Conservation (phyloP, 2,797 vertebrate genomes). For the Mus caroli region DNA sequence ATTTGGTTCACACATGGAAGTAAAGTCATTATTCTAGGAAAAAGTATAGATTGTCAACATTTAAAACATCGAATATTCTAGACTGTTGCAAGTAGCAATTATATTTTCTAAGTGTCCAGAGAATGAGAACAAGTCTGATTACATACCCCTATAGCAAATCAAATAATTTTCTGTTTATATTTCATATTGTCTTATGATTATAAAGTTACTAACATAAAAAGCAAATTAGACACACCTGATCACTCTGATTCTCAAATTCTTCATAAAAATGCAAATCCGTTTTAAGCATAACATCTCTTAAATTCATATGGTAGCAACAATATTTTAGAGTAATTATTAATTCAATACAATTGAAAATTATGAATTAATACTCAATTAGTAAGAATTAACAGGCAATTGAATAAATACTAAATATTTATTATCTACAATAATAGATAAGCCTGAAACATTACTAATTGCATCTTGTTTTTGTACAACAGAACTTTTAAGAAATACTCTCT, state of each 20-base stretch:
- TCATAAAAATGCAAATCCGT: background rate
- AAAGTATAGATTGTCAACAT: background rate
- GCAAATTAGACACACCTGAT: background rate
- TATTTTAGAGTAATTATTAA: background rate
- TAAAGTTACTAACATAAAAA: background rate
- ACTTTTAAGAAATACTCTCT: background rate
- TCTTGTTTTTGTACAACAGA: background rate
- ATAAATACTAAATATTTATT: background rate
- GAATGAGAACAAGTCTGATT: background rate
- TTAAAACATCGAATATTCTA: background rate
- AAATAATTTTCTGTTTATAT: background rate
- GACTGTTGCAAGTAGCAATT: background rate
- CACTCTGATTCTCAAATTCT: background rate
- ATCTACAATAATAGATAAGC: background rate
- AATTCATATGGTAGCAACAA: background rate
- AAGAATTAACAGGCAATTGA: background rate
- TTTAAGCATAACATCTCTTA: background rate
- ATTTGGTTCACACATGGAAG: background rate
- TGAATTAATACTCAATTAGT: background rate
- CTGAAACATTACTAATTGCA: background rate
- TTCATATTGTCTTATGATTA: background rate
- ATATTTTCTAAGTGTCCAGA: background rate
- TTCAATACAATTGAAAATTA: background rate
- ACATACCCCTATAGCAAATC: background rate
- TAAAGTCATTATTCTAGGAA: background rate